These are phyloP conservation scores for Microtus montanus DNA, from an alignment of 2,113 vertebrate species.

Conservation along the genomic window DNA sequence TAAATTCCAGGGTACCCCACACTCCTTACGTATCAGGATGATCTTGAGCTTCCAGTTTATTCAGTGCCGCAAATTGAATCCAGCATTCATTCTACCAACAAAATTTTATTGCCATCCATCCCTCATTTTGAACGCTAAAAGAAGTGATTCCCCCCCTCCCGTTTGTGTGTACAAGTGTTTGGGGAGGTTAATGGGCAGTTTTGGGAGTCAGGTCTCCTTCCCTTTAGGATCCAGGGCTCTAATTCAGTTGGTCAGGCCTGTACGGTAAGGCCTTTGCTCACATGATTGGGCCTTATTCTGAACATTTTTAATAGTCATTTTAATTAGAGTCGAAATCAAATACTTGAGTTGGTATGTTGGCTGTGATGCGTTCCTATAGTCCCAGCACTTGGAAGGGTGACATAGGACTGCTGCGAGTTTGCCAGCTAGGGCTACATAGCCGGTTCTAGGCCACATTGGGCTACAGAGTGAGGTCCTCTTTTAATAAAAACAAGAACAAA, in stretches of 20 bases:
- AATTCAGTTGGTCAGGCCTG: not conserved
- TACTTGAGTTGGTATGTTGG: not conserved
- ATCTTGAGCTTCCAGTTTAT: not conserved
- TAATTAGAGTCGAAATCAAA: conserved; percentile 27
- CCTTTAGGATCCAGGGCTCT: not conserved
- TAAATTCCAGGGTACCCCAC: not conserved
- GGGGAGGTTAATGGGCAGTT: not conserved
- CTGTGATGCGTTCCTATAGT: not conserved
- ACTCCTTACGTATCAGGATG: not conserved
- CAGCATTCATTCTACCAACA: not conserved
- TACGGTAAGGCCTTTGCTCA: not conserved
- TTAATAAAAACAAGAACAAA: not conserved
- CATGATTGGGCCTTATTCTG: not conserved
- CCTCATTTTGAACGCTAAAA: not conserved
- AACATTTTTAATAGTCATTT: conserved; percentile 46
- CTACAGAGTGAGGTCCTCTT: not conserved
- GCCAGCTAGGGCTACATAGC: not conserved
- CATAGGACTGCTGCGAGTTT: not conserved
- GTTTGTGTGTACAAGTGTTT: not conserved
- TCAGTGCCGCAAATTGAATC: not conserved
- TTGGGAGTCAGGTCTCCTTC: not conserved
- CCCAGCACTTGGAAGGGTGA: too few species aligned
- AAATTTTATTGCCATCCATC: not conserved
- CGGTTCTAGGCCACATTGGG: not conserved
- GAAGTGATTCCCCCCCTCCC: not conserved